Evolutionary conservation across 2,113 vertebrate genomes (phyloP).

Genomic region (Synchiropus splendidus): DNA sequence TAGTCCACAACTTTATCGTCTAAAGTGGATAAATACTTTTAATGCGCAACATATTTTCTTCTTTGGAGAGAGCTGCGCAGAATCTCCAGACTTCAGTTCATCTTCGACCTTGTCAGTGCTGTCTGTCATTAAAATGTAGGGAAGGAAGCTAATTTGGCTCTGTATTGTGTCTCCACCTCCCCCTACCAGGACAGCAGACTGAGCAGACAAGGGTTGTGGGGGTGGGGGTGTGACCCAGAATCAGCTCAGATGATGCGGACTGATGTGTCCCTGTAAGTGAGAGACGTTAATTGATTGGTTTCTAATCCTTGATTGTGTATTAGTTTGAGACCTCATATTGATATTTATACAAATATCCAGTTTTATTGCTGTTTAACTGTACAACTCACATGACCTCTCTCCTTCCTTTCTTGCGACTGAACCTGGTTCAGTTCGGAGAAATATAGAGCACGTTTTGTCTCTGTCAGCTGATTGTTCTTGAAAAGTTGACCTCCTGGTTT

Average conservation of each 20-base stretch:
- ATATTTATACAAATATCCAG: no score
- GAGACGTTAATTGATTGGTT: constrained; percentile 21
- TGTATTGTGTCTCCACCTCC: constrained; percentile 22
- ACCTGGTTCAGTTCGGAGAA: no score
- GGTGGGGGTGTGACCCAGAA: constrained; percentile 54
- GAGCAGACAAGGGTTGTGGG: constrained; percentile 15
- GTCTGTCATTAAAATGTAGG: constrained; percentile 29
- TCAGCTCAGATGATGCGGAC: constrained; percentile 39
- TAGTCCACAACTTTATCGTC: no score
- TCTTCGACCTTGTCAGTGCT: constrained; percentile 38
- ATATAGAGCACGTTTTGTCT: no score
- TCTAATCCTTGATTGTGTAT: constrained; percentile 13
- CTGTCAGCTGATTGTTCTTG: not conserved
- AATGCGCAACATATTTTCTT: no score
- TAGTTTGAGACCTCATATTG: constrained; percentile 5
- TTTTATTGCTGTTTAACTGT: no score
- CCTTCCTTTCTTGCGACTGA: no score
- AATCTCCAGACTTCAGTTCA: constrained; percentile 6
- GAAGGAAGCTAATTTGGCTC: constrained; percentile 48
- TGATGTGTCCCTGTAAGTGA: constrained; percentile 38
- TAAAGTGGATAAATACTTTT: no score
- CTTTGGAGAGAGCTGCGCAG: constrained; percentile 10
- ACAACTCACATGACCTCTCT: no score
- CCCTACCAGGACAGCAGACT: constrained; percentile 32
- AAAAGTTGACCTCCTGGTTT: constrained; percentile 15